These are phyloP conservation scores for Noctilio leporinus DNA, from an alignment of 2,113 vertebrate species.

Conservation along the genomic window DNA sequence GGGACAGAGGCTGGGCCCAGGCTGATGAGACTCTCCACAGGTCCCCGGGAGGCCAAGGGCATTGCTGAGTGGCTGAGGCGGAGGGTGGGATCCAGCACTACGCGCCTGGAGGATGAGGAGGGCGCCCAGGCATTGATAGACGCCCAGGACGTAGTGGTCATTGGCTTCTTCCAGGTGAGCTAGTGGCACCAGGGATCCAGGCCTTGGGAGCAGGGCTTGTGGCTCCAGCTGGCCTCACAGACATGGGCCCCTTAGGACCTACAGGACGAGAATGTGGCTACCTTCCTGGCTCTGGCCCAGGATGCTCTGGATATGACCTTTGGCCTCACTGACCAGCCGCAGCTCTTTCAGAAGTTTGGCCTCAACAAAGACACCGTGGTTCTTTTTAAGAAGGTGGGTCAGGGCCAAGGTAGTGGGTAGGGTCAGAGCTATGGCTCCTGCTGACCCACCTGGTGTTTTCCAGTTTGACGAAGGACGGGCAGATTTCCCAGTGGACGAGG, in stretches of 20 bases:
- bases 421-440: not conserved
- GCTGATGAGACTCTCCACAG: conserved; percentile 64
- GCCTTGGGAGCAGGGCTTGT: not conserved
- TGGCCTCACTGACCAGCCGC: conserved; percentile 75
- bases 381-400: conserved; percentile 90
- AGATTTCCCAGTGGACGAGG: conserved; percentile 79
- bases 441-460: fast-evolving
- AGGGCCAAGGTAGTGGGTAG: not conserved
- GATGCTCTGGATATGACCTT: conserved; percentile 80
- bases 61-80: conserved; percentile 88
- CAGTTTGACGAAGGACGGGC: conserved; percentile 87
- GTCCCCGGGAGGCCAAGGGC: conserved; percentile 75
- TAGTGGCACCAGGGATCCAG: fast-evolving
- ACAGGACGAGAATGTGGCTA: conserved; percentile 73
- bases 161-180: conserved; percentile 91
- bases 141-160: conserved; percentile 77
- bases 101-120: conserved; percentile 67
- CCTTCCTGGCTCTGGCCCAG: conserved; percentile 75
- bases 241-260: conserved; percentile 76
- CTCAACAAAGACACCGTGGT: conserved; percentile 80
- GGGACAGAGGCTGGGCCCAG: fast-evolving
- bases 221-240: not conserved
- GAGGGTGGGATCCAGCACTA: conserved; percentile 73
- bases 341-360: conserved; percentile 84
- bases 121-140: conserved; percentile 68